Base-by-base conservation (phyloP, 2,888 invertebrate genomes). In the Petrophora chlorosata region DNA sequence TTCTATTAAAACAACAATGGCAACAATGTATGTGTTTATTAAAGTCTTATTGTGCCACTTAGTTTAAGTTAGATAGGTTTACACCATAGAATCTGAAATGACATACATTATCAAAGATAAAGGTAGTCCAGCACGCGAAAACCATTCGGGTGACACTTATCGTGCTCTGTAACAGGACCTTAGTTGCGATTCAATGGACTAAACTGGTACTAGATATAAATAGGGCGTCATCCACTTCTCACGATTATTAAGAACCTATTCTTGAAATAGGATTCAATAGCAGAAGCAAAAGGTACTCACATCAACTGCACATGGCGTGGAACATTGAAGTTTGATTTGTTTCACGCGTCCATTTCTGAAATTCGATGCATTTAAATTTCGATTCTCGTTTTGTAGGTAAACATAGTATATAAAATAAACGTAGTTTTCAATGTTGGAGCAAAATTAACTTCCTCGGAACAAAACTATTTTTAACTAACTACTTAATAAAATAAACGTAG, bases 151-250 rank as follows among this genome's bases (percentile, higher is more conserved):
- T 22, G n/a, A n/a, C n/a, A n/a, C n/a, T n/a, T n/a, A 5, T 9
- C 13, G 23, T 28, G 15, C 14, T 32, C 36, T 3, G 36, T 17
- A 17, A n/a, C 23, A 15, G 49, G 50, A 55, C 57, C 47, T 60
- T 65, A 63, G 63, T 61, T 53, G 47, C 61, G 59, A 63, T 63
- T 63, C 61, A 61, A 48, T 38, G 51, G 44, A 53, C 38, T 34
- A 47, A 49, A 56, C 41, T 53, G 59, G n/a, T n/a, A n/a, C 59
- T 61, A 38, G 28, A 26, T 19, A 17, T 17, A 42, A 62, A 65
- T 70, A 68, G 61, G 57, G 58, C 57, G 41, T 29, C 49, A 36
- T 39, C 36, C 53, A 47, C 22, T 65, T 70, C 69, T 59, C 70
- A 69, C 67, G 62, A 56, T 62, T 56, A 56, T 63, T 60, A 58